A percentile compares a stretch with the other conserved stretches of the same genome.
These are phyloP conservation scores for Diabrotica balteata DNA, from an alignment of 2,888 invertebrate species.

Conservation along the genomic window DNA sequence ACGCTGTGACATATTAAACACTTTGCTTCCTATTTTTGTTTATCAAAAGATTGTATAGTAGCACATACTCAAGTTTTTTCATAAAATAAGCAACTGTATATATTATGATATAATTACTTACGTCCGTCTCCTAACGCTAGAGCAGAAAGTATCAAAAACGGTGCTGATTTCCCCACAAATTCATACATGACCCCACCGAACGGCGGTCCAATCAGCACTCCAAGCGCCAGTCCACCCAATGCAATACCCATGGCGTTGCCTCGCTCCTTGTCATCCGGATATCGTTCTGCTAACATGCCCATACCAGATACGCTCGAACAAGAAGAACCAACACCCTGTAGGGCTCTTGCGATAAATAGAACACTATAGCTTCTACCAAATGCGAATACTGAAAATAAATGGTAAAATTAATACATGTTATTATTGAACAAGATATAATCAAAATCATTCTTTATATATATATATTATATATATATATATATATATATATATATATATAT, in stretches of 20 bases:
- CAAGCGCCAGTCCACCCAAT: slow-evolving; percentile 93
- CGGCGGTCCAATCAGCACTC: slow-evolving; percentile 97
- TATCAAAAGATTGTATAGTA: no score
- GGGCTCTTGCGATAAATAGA: slow-evolving; percentile 91
- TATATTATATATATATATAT: no score
- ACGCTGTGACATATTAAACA: no score
- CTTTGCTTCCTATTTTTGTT: not conserved
- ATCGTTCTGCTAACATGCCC: slow-evolving; percentile 98
- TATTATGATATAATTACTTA: slow-evolving; percentile 63
- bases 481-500: no score
- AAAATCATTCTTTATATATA: no score
- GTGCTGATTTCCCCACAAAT: slow-evolving; percentile 97
- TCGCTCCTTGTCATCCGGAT: slow-evolving; percentile 96
- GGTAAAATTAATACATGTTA: not conserved
- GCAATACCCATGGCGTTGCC: slow-evolving; percentile 99
- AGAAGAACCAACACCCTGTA: slow-evolving; percentile 98
- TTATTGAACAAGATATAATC: no score
- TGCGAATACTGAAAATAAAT: slow-evolving; percentile 83
- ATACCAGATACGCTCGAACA: slow-evolving; percentile 99
- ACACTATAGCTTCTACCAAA: slow-evolving; percentile 95
- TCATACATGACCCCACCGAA: slow-evolving; percentile 99
- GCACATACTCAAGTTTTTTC: no score
- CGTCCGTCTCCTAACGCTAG: slow-evolving; percentile 95
- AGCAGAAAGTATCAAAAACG: slow-evolving; percentile 93
- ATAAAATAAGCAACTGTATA: not conserved